These are phyloP conservation scores for Melitaea cinxia DNA, from an alignment of 1,140 invertebrate genomes.

Conservation along the genomic window DNA sequence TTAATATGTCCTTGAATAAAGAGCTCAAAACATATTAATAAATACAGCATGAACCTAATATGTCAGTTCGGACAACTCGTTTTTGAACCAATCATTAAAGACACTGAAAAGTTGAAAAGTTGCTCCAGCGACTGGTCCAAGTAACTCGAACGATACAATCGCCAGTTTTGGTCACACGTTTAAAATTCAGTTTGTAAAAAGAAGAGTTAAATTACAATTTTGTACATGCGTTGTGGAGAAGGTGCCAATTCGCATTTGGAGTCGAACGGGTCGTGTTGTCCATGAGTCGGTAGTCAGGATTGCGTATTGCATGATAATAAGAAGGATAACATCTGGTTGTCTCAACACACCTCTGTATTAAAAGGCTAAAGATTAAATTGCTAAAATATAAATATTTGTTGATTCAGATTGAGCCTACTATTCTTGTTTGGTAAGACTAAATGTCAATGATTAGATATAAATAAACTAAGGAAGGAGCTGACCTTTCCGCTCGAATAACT, in stretches of 20 bases:
- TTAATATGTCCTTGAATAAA: no score
- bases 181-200: slow-evolving; percentile 37
- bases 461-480: slow-evolving; percentile 39
- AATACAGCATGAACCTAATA: no score
- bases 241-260: slow-evolving; percentile 42
- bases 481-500: slow-evolving; percentile 36
- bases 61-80: slow-evolving; percentile 10
- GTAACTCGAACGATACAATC: slow-evolving; percentile 39
- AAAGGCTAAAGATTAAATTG: slow-evolving; percentile 22
- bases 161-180: slow-evolving; percentile 45
- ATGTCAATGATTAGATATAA: slow-evolving; percentile 44
- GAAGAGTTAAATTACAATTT: slow-evolving; percentile 51
- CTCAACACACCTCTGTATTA: slow-evolving; percentile 16
- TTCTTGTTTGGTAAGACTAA: slow-evolving; percentile 34
- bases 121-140: slow-evolving; percentile 1
- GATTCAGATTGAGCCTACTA: slow-evolving; percentile 24
- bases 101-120: not conserved
- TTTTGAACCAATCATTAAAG: slow-evolving; percentile 20
- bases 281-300: slow-evolving; percentile 24
- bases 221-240: slow-evolving; percentile 11
- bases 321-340: slow-evolving; percentile 63
- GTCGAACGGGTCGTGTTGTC: slow-evolving; percentile 31
- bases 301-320: slow-evolving; percentile 58
- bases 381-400: slow-evolving; percentile 19
- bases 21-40: no score